Base-by-base conservation (phyloP, 2,113 vertebrate genomes). In the Ophthalmotilapia sp. region DNA sequence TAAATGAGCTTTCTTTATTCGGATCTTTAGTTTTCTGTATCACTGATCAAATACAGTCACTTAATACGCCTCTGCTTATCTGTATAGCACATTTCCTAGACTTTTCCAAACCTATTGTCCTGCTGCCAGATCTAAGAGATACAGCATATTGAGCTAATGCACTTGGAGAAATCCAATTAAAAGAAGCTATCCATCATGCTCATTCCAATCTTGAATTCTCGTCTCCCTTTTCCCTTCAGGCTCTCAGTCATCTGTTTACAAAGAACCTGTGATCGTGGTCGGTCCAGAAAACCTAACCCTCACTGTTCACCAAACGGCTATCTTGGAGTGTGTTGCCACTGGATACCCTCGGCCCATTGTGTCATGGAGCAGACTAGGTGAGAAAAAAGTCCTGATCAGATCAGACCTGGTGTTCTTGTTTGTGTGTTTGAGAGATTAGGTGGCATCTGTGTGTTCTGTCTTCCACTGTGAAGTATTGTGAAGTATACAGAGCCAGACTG, bases 271-370 rank as follows among this genome's bases (percentile, higher is more conserved):
- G 93, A 99, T 99, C 60, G 97, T 99, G 0, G 98, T 99, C 5
- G 99, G 99, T 29, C 99, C 99, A 1, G 98, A 99, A 96, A 99
- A 99, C 96, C 97, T 99, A 85, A 99, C 99, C 3, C 98, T 99
- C 91, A 99, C 98, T 0, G 97, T 99, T 94, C 99, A 99, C 95
- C 98, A 99, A 96, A 99, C 99, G 0, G 99, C 99, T 0, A 98
- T 99, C 92, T 96, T 99, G 92, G 99, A 99, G 93, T 99, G 99
- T 79, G 97, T 99, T 55, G 99, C 99, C n/a, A 99, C 99, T 0
- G 99, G 99, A 89, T 99, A 98, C 91, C 99, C 99, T 9, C 96
- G 97, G n/a, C 99, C 99, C 88, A 99, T 99, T 31, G 99, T 99
- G 86, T 99, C 99, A 87, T 99, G 99, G 99, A 99, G 99, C 95